These are phyloP conservation scores for Arge pagana DNA, from an alignment of 2,888 invertebrate genomes.

Conservation along the genomic window DNA sequence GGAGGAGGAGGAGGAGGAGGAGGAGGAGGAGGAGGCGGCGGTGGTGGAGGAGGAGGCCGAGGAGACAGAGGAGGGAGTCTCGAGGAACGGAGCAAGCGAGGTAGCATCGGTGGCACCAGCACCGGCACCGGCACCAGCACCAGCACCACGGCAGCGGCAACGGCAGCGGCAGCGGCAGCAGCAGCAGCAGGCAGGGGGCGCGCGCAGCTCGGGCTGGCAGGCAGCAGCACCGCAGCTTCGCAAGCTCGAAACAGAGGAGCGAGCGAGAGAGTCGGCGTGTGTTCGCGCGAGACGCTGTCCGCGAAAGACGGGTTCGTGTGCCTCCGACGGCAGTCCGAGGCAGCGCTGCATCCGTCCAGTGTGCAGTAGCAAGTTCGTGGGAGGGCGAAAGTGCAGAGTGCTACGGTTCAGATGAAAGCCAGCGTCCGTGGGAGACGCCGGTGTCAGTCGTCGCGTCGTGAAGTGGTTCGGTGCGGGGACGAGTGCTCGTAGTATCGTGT, in stretches of 20 bases:
- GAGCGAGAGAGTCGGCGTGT: conserved; percentile 17
- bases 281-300: conserved; percentile 19
- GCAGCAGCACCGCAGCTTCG: conserved; percentile 28
- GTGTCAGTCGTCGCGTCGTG: conserved; percentile 20
- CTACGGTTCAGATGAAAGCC: conserved; percentile 21
- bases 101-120: conserved; percentile 8
- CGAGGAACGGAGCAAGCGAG: conserved; percentile 6
- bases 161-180: conserved; percentile 1
- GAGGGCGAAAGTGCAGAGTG: conserved; percentile 14
- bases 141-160: conserved; percentile 4
- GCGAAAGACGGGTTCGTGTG: conserved; percentile 5
- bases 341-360: conserved; percentile 21
- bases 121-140: neutral
- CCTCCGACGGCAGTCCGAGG: conserved; percentile 18
- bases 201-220: conserved; percentile 43
- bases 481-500: conserved; percentile 20
- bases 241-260: conserved; percentile 17
- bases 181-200: conserved; percentile 35
- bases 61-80: conserved; percentile 23
- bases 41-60: conserved; percentile 22
- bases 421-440: conserved; percentile 14
- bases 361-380: conserved; percentile 14
- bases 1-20: too few relatives aligned
- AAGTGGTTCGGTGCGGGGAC: conserved; percentile 17
- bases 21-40: conserved; percentile 21